These are phyloP conservation scores for Sweltsa coloradensis DNA, from an alignment of 1,140 invertebrate species.

Conservation along the genomic window DNA sequence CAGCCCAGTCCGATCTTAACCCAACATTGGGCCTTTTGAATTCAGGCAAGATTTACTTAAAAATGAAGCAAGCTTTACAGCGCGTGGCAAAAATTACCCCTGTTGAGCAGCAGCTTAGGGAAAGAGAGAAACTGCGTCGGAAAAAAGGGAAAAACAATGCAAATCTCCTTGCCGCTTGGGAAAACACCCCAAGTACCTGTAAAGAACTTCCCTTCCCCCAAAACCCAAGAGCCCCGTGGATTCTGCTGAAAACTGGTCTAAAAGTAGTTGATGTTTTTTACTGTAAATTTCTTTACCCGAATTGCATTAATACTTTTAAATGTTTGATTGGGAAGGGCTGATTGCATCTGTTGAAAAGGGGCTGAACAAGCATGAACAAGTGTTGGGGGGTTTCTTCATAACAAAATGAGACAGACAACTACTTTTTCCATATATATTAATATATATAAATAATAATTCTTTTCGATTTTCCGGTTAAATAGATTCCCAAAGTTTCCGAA, in stretches of 20 bases:
- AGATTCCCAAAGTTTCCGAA: too few species aligned
- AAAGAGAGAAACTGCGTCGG: slow-evolving; percentile 22
- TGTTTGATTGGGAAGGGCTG: too few species aligned
- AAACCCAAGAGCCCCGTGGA: slow-evolving; percentile 13
- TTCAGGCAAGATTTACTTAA: slow-evolving; percentile 11
- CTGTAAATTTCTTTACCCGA: too few species aligned
- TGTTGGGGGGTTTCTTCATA: too few species aligned
- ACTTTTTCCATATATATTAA: too few species aligned
- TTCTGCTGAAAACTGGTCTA: slow-evolving; percentile 11
- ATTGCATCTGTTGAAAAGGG: too few species aligned
- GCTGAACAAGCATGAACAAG: too few species aligned
- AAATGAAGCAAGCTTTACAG: slow-evolving; percentile 11
- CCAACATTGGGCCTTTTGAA: slow-evolving; percentile 8
- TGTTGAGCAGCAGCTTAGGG: slow-evolving; percentile 19
- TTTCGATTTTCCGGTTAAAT: too few species aligned
- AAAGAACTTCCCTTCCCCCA: background rate
- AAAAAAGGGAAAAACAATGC: slow-evolving; percentile 25
- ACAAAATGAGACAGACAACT: too few species aligned
- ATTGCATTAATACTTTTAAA: too few species aligned
- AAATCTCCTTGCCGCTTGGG: slow-evolving; percentile 13
- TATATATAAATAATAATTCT: too few species aligned
- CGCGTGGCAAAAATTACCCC: slow-evolving; percentile 18
- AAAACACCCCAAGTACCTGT: background rate
- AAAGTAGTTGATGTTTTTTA: slow-evolving; percentile 8
- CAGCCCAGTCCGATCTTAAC: background rate